phyloP scores from a whole-genome alignment of 2,888 invertebrate genomes.

The Dermolepida albohirtum region DNA sequence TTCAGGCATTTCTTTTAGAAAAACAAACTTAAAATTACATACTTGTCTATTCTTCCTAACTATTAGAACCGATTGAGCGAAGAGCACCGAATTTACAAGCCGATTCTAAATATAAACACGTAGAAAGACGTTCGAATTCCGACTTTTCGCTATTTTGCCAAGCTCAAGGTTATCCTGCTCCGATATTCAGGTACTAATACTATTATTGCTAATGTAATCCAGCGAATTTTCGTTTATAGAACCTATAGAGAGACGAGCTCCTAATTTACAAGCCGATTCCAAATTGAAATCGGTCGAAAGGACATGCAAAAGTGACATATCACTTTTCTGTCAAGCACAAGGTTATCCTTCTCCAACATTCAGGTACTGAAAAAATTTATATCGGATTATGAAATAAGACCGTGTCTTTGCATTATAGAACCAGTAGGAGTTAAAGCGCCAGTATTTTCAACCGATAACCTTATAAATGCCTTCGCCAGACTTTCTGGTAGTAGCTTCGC shows the following conservation, averaged over 20 bases:
- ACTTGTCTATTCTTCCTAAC: slow-evolving; percentile 36
- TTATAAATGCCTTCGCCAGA: slow-evolving; percentile 56
- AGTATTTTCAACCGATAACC: slow-evolving; percentile 60
- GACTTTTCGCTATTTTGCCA: slow-evolving; percentile 66
- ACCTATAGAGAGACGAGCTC: slow-evolving; percentile 82
- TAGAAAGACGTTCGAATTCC: slow-evolving; percentile 57
- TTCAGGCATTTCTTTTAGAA: slow-evolving; percentile 41
- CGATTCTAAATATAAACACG: slow-evolving; percentile 56
- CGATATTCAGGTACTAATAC: slow-evolving; percentile 65
- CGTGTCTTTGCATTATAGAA: slow-evolving; percentile 31
- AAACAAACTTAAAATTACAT: slow-evolving; percentile 30
- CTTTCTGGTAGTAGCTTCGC: slow-evolving; percentile 67
- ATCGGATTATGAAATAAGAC: background rate
- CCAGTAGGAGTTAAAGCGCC: slow-evolving; percentile 43
- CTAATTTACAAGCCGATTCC: slow-evolving; percentile 68
- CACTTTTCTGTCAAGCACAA: slow-evolving; percentile 75
- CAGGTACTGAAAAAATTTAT: slow-evolving; percentile 67
- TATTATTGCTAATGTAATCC: background rate
- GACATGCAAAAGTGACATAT: slow-evolving; percentile 64
- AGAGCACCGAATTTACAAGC: slow-evolving; percentile 59
- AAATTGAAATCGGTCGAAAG: slow-evolving; percentile 58
- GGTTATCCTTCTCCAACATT: slow-evolving; percentile 78
- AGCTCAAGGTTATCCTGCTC: slow-evolving; percentile 72
- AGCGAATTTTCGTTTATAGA: slow-evolving; percentile 64
- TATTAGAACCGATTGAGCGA: slow-evolving; percentile 60